phyloP scores from a whole-genome alignment of 2,113 vertebrate species.

The Raphicerus campestris region DNA sequence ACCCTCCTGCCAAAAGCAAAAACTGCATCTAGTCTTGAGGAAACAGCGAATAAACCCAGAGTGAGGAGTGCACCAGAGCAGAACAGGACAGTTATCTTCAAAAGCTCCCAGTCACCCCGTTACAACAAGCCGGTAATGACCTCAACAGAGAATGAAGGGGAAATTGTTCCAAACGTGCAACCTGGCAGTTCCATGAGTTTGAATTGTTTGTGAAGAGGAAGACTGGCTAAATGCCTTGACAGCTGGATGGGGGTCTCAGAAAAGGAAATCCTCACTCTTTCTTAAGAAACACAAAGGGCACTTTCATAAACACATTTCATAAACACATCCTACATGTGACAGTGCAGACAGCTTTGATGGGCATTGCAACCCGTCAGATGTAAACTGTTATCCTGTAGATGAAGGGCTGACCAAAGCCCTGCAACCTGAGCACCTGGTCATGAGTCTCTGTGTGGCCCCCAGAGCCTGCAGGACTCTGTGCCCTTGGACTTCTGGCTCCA shows the following conservation, averaged over 20 bases:
- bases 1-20: not conserved
- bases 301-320: not conserved
- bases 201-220: not conserved
- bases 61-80: not conserved
- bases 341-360: not conserved
- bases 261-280: not conserved
- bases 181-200: not conserved
- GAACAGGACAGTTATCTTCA: not conserved
- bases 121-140: not conserved
- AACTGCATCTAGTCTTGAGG: not conserved
- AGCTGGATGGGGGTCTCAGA: not conserved
- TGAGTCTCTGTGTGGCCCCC: not conserved
- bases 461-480: not conserved
- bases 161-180: not conserved
- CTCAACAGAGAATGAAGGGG: not conserved
- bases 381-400: not conserved
- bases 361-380: not conserved
- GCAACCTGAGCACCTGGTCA: fast-evolving
- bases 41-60: not conserved
- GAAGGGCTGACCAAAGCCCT: not conserved
- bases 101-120: not conserved
- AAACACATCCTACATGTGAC: not conserved
- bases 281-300: not conserved
- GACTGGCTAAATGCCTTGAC: not conserved
- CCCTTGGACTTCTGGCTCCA: not conserved